Percentiles rank a stretch among this genome's conserved stretches.
These are phyloP conservation scores for Cheilosia scutellata DNA, from an alignment of 2,888 invertebrate species.

Conservation along the genomic window DNA sequence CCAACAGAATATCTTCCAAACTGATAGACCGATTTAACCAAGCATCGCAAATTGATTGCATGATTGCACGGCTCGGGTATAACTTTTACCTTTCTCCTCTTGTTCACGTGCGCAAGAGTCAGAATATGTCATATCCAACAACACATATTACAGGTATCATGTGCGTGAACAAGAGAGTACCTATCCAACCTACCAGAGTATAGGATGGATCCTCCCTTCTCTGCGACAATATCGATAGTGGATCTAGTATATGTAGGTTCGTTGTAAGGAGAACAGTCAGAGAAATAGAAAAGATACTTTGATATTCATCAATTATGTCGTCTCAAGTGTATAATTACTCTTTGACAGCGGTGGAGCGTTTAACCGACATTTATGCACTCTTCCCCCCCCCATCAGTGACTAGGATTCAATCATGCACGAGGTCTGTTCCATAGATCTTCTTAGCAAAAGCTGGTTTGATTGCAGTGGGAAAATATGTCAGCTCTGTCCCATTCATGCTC, in stretches of 20 bases:
- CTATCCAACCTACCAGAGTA: constrained; percentile 10
- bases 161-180: constrained; percentile 23
- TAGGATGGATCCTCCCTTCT: constrained; percentile 20
- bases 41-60: constrained; percentile 70
- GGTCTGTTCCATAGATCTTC: constrained; percentile 25
- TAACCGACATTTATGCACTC: constrained; percentile 64
- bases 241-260: neutral
- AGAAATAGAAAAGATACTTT: constrained; percentile 43
- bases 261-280: neutral
- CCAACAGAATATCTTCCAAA: constrained; percentile 32
- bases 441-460: constrained; percentile 25
- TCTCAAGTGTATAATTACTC: constrained; percentile 60
- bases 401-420: constrained; percentile 44
- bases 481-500: constrained; percentile 60
- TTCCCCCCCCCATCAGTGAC: constrained; percentile 21
- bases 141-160: neutral
- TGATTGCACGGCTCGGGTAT: constrained; percentile 23
- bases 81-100: constrained; percentile 66
- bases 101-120: constrained; percentile 38
- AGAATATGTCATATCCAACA: constrained; percentile 46
- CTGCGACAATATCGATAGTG: constrained; percentile 15
- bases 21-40: constrained; percentile 51
- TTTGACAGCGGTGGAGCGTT: constrained; percentile 64
- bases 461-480: constrained; percentile 39
- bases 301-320: constrained; percentile 60